phyloP scores from a whole-genome alignment of 2,888 invertebrate genomes.

The Thecophora atra region DNA sequence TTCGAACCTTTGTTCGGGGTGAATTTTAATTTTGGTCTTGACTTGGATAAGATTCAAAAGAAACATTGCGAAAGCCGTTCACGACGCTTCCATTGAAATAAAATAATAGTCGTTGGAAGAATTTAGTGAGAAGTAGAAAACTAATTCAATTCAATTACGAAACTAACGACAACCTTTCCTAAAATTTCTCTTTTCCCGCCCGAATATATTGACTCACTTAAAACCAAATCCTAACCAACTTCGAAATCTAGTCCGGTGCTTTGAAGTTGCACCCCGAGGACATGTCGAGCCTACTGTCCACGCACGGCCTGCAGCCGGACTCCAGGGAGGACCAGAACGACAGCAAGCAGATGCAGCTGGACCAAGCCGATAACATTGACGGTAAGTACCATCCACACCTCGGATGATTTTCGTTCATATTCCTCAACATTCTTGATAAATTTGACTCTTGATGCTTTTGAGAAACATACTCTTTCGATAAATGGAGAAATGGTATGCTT shows the following conservation, averaged over 20 bases:
- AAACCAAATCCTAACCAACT: not conserved
- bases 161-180: slow-evolving; percentile 15
- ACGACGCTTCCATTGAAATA: not conserved
- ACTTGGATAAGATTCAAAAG: no score
- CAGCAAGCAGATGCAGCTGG: slow-evolving; percentile 70
- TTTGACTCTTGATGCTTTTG: not conserved
- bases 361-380: slow-evolving; percentile 79
- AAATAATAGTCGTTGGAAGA: no score
- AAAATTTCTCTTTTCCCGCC: slow-evolving; percentile 12
- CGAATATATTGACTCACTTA: not conserved
- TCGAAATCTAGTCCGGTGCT: slow-evolving; percentile 52
- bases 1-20: no score
- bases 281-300: slow-evolving; percentile 72
- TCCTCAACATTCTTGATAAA: not conserved
- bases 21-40: no score
- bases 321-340: slow-evolving; percentile 70
- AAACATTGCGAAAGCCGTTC: no score
- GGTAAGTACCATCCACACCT: slow-evolving; percentile 69
- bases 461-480: not conserved
- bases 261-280: slow-evolving; percentile 69
- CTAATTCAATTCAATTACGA: not conserved
- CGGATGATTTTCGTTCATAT: not conserved
- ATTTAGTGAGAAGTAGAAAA: no score
- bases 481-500: slow-evolving; percentile 1
- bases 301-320: slow-evolving; percentile 69